phyloP scores from a whole-genome alignment of 2,888 invertebrate species.

The Sarcophaga subvicina region DNA sequence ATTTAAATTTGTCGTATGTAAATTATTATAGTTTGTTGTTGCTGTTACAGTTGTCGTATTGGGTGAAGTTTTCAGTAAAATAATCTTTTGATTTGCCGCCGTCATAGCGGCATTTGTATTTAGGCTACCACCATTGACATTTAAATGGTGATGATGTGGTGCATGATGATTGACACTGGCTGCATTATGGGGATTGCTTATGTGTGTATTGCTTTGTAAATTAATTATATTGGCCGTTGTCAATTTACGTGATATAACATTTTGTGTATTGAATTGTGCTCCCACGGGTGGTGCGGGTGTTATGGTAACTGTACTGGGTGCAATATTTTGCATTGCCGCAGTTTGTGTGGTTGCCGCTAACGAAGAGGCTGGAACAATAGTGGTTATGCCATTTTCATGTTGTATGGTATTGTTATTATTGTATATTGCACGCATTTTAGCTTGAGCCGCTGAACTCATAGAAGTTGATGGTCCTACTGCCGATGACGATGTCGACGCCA shows the following conservation, averaged over 20 bases:
- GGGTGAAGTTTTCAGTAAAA: slow-evolving; percentile 76
- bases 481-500: slow-evolving; percentile 32
- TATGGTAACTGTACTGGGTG: slow-evolving; percentile 78
- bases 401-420: slow-evolving; percentile 76
- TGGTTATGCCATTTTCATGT: slow-evolving; percentile 79
- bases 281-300: slow-evolving; percentile 76
- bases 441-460: slow-evolving; percentile 61
- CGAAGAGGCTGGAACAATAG: slow-evolving; percentile 78
- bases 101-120: slow-evolving; percentile 60
- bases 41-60: slow-evolving; percentile 56
- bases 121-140: slow-evolving; percentile 41
- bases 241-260: slow-evolving; percentile 69
- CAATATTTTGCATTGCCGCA: slow-evolving; percentile 77
- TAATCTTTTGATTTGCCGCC: slow-evolving; percentile 77
- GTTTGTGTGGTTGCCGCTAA: slow-evolving; percentile 77
- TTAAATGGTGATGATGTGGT: slow-evolving; percentile 43
- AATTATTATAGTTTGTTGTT: slow-evolving; percentile 58
- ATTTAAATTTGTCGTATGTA: slow-evolving; percentile 26
- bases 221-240: slow-evolving; percentile 66
- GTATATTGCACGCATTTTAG: slow-evolving; percentile 77
- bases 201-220: slow-evolving; percentile 66
- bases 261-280: slow-evolving; percentile 64
- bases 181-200: slow-evolving; percentile 61
- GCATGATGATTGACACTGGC: slow-evolving; percentile 58
- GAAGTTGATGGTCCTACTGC: slow-evolving; percentile 25